Evolutionary conservation across 2,888 invertebrate species (phyloP).

Genomic region (Oligia fasciuncula): DNA sequence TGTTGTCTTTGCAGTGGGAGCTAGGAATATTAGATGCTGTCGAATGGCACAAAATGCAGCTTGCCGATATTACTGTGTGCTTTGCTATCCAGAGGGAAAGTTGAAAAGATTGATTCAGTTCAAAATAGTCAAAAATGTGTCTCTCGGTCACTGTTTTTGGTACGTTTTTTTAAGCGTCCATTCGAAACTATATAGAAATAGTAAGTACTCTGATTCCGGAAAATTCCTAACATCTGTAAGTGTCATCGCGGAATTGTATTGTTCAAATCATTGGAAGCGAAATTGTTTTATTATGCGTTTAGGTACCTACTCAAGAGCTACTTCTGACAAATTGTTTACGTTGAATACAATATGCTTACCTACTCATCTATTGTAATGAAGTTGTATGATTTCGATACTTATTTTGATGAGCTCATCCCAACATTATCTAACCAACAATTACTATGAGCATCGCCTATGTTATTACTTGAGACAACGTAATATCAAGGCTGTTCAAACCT

Average conservation of each 20-base stretch:
- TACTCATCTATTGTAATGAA: constrained; percentile 16
- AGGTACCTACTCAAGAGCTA: not conserved
- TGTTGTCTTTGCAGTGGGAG: constrained; percentile 31
- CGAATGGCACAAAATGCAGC: constrained; percentile 18
- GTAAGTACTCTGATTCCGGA: not conserved
- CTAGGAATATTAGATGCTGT: constrained; percentile 48
- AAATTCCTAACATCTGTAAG: not conserved
- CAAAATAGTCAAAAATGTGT: constrained; percentile 3
- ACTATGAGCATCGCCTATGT: not conserved
- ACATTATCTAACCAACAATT: not conserved
- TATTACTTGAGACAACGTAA: constrained; percentile 19
- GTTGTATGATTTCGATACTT: no score
- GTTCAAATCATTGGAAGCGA: not conserved
- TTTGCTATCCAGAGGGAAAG: not conserved
- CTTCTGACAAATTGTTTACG: not conserved
- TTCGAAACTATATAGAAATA: not conserved
- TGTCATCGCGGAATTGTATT: not conserved
- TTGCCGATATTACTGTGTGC: constrained; percentile 39
- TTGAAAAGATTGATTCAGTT: constrained; percentile 11
- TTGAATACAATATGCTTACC: constrained; percentile 15
- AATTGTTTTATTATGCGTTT: not conserved
- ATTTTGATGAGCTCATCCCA: constrained; percentile 14
- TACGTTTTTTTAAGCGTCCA: not conserved
- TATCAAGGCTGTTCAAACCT: constrained; percentile 20
- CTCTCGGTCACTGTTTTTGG: not conserved